Evolutionary conservation across 2,888 invertebrate genomes (phyloP).

Genomic region (Cynaeus angustus): DNA sequence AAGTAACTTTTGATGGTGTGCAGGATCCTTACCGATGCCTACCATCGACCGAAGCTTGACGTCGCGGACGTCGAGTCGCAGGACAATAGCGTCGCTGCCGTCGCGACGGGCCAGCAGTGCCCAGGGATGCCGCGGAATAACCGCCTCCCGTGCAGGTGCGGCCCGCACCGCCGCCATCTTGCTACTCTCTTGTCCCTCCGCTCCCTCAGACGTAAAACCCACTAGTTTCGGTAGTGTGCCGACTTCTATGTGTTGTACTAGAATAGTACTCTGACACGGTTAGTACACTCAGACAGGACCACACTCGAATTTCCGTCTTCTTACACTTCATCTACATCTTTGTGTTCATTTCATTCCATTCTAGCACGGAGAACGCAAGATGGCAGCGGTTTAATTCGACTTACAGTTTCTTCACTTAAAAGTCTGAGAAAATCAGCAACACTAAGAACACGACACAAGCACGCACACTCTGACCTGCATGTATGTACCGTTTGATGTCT

Average conservation of each 20-base stretch:
- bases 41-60: conserved; percentile 72
- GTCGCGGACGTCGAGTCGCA: conserved; percentile 72
- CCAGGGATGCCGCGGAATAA: conserved; percentile 79
- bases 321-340: conserved; percentile 3
- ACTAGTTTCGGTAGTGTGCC: conserved; percentile 49
- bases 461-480: conserved; percentile 40
- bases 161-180: conserved; percentile 95
- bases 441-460: conserved; percentile 22
- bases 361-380: conserved; percentile 72
- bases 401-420: conserved; percentile 41
- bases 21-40: conserved; percentile 74
- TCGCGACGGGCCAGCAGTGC: conserved; percentile 75
- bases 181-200: conserved; percentile 89
- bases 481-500: conserved; percentile 39
- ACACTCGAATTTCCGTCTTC: too few relatives aligned
- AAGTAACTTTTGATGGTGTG: conserved; percentile 45
- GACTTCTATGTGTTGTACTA: conserved; percentile 38
- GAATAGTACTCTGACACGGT: conserved; percentile 7
- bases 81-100: conserved; percentile 72
- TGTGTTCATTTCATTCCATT: conserved; percentile 21
- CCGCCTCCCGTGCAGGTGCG: conserved; percentile 93
- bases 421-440: conserved; percentile 53
- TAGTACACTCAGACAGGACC: background rate
- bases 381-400: conserved; percentile 72
- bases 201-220: conserved; percentile 40